Percentiles rank a stretch among this genome's conserved stretches.
Conservation (phyloP, 2,888 invertebrate genomes). For the Pammene aurita region DNA sequence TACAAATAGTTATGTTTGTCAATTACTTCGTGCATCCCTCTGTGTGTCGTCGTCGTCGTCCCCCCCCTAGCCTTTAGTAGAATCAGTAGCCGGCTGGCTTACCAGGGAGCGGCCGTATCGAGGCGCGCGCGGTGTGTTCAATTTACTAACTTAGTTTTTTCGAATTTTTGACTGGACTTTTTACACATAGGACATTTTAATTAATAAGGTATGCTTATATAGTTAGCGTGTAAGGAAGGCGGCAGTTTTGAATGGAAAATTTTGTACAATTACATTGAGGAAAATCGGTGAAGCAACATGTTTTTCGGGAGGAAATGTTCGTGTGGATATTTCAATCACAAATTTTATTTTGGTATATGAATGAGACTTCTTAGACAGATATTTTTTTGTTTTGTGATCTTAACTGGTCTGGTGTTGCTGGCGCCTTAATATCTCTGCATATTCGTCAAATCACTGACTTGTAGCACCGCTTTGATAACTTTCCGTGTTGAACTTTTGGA, state of each 20-base stretch:
- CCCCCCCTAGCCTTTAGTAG: background rate
- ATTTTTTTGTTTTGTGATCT: background rate
- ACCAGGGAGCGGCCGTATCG: constrained; percentile 53
- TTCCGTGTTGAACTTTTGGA: too few species aligned
- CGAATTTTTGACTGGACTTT: constrained; percentile 20
- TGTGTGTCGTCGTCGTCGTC: too few species aligned
- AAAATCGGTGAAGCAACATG: constrained; percentile 1
- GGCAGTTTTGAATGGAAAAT: background rate
- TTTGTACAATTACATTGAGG: background rate
- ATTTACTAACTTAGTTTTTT: constrained; percentile 17
- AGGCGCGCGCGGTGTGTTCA: constrained; percentile 41
- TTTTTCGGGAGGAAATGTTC: background rate
- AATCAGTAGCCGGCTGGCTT: constrained; percentile 42
- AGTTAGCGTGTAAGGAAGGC: background rate
- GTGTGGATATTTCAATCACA: too few species aligned
- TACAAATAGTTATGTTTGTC: background rate
- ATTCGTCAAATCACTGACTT: too few species aligned
- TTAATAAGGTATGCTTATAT: constrained; percentile 12
- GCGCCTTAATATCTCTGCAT: too few species aligned
- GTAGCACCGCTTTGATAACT: too few species aligned
- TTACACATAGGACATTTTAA: constrained; percentile 9
- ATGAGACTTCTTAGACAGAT: background rate
- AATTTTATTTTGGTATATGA: background rate
- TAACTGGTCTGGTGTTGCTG: too few species aligned
- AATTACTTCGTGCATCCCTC: constrained; percentile 4